Evolutionary conservation across 2,113 vertebrate genomes (phyloP).

Genomic region (Origma solitaria): DNA sequence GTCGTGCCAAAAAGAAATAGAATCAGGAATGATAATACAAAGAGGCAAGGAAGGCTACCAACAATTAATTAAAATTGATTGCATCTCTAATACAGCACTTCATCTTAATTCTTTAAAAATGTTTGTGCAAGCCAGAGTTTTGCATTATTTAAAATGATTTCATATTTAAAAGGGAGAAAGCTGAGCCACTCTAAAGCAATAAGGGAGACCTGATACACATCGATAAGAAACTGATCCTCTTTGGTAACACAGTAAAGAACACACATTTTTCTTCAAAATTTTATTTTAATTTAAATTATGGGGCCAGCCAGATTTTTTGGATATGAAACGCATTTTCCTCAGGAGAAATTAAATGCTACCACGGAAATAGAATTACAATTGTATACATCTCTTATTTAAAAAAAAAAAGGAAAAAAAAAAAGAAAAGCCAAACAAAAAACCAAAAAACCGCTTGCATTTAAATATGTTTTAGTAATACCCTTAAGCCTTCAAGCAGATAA

Average conservation of each 20-base stretch:
- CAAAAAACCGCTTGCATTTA: conserved; percentile 27
- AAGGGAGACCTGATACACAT: neutral
- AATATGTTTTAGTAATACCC: conserved; percentile 65
- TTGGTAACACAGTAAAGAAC: neutral
- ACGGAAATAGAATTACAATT: conserved; percentile 65
- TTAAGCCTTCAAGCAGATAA: conserved; percentile 64
- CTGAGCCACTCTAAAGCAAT: neutral
- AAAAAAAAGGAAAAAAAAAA: neutral
- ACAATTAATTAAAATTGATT: neutral
- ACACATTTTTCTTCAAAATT: conserved; percentile 84
- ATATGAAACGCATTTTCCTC: conserved; percentile 76
- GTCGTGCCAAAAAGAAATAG: neutral
- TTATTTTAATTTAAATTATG: conserved; percentile 83
- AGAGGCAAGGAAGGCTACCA: neutral
- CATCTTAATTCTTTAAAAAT: neutral
- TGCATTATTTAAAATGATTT: neutral
- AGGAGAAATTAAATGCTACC: conserved; percentile 68
- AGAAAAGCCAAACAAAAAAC: neutral
- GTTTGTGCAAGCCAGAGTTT: neutral
- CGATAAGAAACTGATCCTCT: neutral
- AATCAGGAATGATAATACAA: neutral
- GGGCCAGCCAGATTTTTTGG: conserved; percentile 82
- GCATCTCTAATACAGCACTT: neutral
- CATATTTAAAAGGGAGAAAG: neutral
- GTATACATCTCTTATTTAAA: conserved; percentile 62